These are phyloP conservation scores for Stramonita haemastoma DNA, from an alignment of 2,888 invertebrate species.

Conservation along the genomic window DNA sequence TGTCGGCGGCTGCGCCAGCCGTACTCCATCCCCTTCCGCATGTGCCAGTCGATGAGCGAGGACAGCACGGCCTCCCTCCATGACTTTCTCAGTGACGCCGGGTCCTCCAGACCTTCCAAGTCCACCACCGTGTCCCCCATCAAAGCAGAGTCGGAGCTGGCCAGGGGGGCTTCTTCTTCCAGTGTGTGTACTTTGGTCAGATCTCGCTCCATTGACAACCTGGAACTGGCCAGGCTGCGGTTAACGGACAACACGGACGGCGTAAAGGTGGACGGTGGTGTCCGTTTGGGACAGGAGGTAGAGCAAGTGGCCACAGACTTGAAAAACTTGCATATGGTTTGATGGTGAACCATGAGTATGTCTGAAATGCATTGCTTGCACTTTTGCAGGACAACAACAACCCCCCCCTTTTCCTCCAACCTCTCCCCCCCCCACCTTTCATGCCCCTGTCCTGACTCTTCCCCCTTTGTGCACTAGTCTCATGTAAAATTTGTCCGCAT, in stretches of 20 bases:
- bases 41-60: slow-evolving; percentile 64
- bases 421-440: too few species aligned
- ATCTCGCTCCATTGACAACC: slow-evolving; percentile 72
- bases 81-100: slow-evolving; percentile 51
- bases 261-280: slow-evolving; percentile 5
- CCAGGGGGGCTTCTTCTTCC: slow-evolving; percentile 32
- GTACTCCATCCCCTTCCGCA: slow-evolving; percentile 70
- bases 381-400: background rate
- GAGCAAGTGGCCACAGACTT: slow-evolving; percentile 67
- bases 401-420: too few species aligned
- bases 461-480: too few species aligned
- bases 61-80: slow-evolving; percentile 34
- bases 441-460: too few species aligned
- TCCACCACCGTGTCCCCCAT: background rate
- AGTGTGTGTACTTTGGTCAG: slow-evolving; percentile 42
- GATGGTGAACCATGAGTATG: background rate
- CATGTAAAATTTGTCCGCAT: too few species aligned
- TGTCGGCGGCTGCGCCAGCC: slow-evolving; percentile 59
- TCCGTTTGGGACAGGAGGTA: slow-evolving; percentile 60
- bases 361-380: background rate
- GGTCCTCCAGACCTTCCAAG: slow-evolving; percentile 42
- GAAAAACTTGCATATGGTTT: slow-evolving; percentile 62
- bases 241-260: slow-evolving; percentile 60
- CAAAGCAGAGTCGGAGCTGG: slow-evolving; percentile 49
- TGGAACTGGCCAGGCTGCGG: slow-evolving; percentile 64